Evolutionary conservation across 2,888 invertebrate genomes (phyloP).

Genomic region (Tethea ocularis): DNA sequence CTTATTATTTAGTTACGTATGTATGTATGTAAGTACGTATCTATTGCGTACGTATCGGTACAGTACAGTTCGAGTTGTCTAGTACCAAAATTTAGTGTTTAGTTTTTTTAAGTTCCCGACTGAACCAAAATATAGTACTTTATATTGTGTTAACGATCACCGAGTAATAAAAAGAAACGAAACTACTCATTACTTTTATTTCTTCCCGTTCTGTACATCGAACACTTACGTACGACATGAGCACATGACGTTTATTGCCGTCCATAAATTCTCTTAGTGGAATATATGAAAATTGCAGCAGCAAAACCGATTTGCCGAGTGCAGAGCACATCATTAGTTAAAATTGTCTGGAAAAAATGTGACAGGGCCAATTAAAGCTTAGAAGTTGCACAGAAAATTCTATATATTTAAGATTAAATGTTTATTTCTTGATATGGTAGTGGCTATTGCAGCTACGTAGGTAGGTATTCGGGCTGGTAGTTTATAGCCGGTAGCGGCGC

Average conservation of each 20-base stretch:
- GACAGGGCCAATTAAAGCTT: constrained; percentile 58
- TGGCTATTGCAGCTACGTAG: constrained; percentile 6
- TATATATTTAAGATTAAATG: constrained; percentile 17
- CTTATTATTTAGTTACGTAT: constrained; percentile 20
- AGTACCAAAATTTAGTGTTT: constrained; percentile 76
- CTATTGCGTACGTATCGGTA: constrained; percentile 34
- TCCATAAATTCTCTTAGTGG: constrained; percentile 28
- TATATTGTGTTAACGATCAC: constrained; percentile 76
- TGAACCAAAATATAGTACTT: constrained; percentile 81
- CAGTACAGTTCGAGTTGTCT: constrained; percentile 58
- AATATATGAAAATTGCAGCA: constrained; percentile 44
- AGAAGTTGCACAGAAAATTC: constrained; percentile 41
- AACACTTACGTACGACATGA: constrained; percentile 22
- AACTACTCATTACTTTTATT: constrained; percentile 45
- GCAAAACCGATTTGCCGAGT: constrained; percentile 21
- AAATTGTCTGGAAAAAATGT: constrained; percentile 50
- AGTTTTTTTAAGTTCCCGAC: constrained; percentile 81
- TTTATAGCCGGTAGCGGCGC: constrained; percentile 17
- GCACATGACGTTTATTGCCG: constrained; percentile 23
- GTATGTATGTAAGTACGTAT: constrained; percentile 41
- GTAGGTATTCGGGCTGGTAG: constrained; percentile 11
- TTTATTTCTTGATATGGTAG: constrained; percentile 34
- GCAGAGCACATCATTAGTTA: constrained; percentile 56
- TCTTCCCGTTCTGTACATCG: constrained; percentile 22
- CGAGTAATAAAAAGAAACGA: constrained; percentile 67